phyloP scores from a whole-genome alignment of 2,797 vertebrate species.

The Xiphophorus birchmanni region DNA sequence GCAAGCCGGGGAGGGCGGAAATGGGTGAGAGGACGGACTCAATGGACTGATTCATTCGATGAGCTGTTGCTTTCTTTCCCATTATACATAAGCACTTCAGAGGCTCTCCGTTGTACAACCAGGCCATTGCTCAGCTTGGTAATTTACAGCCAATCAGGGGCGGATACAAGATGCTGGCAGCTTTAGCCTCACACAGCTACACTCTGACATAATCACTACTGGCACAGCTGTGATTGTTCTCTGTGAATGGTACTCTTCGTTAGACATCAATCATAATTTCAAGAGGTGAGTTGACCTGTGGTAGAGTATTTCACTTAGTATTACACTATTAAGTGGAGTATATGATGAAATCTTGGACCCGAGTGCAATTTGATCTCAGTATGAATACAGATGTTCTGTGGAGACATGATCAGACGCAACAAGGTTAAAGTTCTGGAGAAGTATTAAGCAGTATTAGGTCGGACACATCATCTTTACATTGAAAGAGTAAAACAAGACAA shows the following conservation, averaged over 20 bases:
- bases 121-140: conserved; percentile 64
- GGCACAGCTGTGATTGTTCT: conserved; percentile 55
- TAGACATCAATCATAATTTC: conserved; percentile 41
- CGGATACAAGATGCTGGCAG: conserved; percentile 74
- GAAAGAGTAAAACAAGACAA: background rate
- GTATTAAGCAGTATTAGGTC: background rate
- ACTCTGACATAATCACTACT: conserved; percentile 45
- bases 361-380: background rate
- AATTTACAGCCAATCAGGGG: conserved; percentile 74
- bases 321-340: background rate
- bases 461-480: background rate
- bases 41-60: conserved; percentile 79
- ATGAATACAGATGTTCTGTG: background rate
- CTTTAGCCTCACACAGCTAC: conserved; percentile 52
- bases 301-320: conserved; percentile 10
- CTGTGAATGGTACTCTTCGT: conserved; percentile 44
- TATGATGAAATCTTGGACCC: background rate
- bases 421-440: background rate
- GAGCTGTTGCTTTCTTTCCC: conserved; percentile 76
- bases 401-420: background rate
- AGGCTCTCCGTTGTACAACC: conserved; percentile 72
- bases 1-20: conserved; percentile 59
- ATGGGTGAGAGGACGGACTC: conserved; percentile 65
- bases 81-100: conserved; percentile 76
- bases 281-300: conserved; percentile 16